A percentile compares a stretch with the other conserved stretches of the same genome.
Conservation (phyloP, 2,113 vertebrate species). For the Cottus gobio region DNA sequence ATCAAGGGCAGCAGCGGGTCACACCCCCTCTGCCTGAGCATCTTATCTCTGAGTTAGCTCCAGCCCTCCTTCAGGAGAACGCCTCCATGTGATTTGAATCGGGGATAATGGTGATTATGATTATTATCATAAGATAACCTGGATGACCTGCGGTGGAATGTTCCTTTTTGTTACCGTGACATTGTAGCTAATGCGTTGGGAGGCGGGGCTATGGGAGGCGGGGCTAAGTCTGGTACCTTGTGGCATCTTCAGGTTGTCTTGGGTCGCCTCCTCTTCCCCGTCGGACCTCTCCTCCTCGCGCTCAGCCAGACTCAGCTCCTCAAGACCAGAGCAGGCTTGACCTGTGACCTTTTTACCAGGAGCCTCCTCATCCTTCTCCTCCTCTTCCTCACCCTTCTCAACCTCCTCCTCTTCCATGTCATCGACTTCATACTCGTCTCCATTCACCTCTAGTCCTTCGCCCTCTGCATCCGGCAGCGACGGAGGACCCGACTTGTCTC, state of each 20-base stretch:
- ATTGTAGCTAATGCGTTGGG: not conserved
- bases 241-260: constrained; percentile 80
- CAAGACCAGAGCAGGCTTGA: constrained; percentile 54
- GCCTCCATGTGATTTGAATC: not conserved
- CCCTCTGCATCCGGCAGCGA: constrained; percentile 79
- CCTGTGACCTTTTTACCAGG: constrained; percentile 29
- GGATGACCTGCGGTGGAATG: too few species aligned
- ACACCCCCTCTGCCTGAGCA: constrained; percentile 33
- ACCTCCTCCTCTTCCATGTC: constrained; percentile 42
- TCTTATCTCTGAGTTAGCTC: not conserved
- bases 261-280: constrained; percentile 58
- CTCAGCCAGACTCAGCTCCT: constrained; percentile 69
- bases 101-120: not conserved
- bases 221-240: constrained; percentile 83
- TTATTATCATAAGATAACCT: too few species aligned
- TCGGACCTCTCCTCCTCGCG: constrained; percentile 45
- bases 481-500: constrained; percentile 91
- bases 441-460: constrained; percentile 33
- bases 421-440: constrained; percentile 49
- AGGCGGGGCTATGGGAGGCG: not conserved
- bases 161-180: too few species aligned
- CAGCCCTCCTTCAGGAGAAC: not conserved
- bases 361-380: constrained; percentile 45
- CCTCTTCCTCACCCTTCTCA: constrained; percentile 48
- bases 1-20: constrained; percentile 32